Base-by-base conservation (phyloP, 2,113 vertebrate genomes). In the Coryphaenoides rupestris region DNA sequence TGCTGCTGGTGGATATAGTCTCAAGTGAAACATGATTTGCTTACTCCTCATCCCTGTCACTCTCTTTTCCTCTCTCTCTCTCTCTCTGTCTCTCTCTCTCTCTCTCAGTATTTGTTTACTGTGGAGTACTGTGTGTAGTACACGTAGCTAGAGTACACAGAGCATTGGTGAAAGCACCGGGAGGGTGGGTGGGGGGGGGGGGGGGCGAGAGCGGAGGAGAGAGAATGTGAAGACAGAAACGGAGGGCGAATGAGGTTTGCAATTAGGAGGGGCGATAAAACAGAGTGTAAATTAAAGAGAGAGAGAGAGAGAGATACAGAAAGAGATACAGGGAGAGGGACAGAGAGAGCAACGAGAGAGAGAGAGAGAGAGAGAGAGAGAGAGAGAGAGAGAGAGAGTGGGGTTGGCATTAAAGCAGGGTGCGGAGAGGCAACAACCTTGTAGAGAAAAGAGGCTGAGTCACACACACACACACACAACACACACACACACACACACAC, bases 391-490 rank as follows among this genome's bases (percentile, higher is more conserved):
- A 62, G 56, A 65, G 54, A 70, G 71, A 63, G 45, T 23, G 55
- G 71, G 64, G 63, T 46, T 66, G 4, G 1, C 65, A 66, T 66
- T 63, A 55, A 24, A 16, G 49, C 24, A 65, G 49, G 56, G 65
- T 28, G 13, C 3, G 46, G 33, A 40, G 33, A 62, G n/a, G 69
- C 21, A 26, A 62, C 45, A 71, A 67, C 19, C 68, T 59, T 22
- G 1, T n/a, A 65, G 55, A 75, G 58, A 75, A 63, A 74, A n/a
- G 7, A 26, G 16, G 64, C 61, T 71, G 78, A 73, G 26, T 79
- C 71, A 55, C 63, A 60, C 70, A 79, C 80, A 33, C 28, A 33
- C 28, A 33, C 5, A 33, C 3, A 33, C 28, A 33, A 33, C 28
- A 33, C 28, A 33, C 28, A 33, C 28, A 33, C 28, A 33, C 28